Evolutionary conservation across 2,888 invertebrate species (phyloP), one percentile per base, ranked within the genome.

Genomic region (Selenia dentaria): DNA sequence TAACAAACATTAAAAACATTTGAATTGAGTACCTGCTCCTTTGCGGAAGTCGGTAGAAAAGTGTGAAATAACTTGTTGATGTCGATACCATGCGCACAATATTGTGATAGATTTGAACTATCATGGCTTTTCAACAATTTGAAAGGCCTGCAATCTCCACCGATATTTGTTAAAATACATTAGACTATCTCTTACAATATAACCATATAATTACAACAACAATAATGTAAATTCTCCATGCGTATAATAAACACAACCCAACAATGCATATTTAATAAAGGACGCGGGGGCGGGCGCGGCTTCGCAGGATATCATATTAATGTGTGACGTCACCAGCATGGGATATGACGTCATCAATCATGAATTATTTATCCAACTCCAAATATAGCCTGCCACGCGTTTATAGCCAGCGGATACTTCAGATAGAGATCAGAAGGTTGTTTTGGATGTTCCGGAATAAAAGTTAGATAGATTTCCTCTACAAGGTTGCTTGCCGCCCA

Each of bases 261-360:
- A 40, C 39, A 10, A 52, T 50, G 42, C 50, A 53, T 57, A 57
- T 56, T 54, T 57, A 49, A 57, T 51, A 32, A 16, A 44, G 43
- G 44, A 14, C 16, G 27, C 12, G 24, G 51, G 34, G 37, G 32
- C 14, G 27, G 29, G 40, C 27, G 29, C 16, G 14, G 8, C 25
- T 3, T n/a, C 36, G 41, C 58, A 57, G 57, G 59, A 54, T 47
- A 51, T 56, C 37, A 48, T 39, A 47, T 54, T 36, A 56, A 46
- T 50, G 45, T 41, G 39, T 59, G 57, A 59, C 57, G 57, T 60
- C 53, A 53, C 11, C 26, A 5, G 8, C 18, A 22, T 20, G 50
- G 41, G 51, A 51, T 48, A 43, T 59, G 51, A 59, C 53, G 54
- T 59, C 59, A 59, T 31, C 20, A 5, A 13, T 34, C 39, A 26